Evolutionary conservation across 1,140 invertebrate species (phyloP).

Genomic region (Platorchestia sp.): DNA sequence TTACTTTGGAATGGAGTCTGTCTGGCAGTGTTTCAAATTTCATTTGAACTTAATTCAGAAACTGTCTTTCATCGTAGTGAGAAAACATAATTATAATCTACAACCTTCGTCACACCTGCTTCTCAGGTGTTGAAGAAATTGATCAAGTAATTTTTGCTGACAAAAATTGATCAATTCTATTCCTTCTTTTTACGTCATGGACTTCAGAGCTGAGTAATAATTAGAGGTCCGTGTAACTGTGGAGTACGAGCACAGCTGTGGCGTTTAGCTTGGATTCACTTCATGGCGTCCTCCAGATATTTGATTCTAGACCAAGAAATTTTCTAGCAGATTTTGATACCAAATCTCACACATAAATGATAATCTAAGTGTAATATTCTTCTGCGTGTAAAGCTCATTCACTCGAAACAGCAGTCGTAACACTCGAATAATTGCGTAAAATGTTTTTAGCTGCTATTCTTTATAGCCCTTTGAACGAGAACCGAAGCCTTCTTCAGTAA

Average conservation of each 20-base stretch:
- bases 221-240: neutral
- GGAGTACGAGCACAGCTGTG: neutral
- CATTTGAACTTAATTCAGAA: too few relatives aligned
- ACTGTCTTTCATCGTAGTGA: too few relatives aligned
- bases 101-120: too few relatives aligned
- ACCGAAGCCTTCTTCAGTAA: neutral
- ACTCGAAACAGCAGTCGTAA: too few relatives aligned
- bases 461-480: neutral
- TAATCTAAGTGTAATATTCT: neutral
- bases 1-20: too few relatives aligned
- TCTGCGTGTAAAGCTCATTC: too few relatives aligned
- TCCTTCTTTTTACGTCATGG: neutral
- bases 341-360: neutral
- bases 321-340: neutral
- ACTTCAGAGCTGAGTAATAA: neutral
- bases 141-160: neutral
- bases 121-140: too few relatives aligned
- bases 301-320: neutral
- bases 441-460: too few relatives aligned
- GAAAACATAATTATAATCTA: too few relatives aligned
- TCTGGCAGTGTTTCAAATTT: too few relatives aligned
- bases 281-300: neutral
- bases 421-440: too few relatives aligned
- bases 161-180: neutral
- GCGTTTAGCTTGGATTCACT: too few relatives aligned